phyloP scores from a whole-genome alignment of 2,113 vertebrate species.

The Apteryx owenii region DNA sequence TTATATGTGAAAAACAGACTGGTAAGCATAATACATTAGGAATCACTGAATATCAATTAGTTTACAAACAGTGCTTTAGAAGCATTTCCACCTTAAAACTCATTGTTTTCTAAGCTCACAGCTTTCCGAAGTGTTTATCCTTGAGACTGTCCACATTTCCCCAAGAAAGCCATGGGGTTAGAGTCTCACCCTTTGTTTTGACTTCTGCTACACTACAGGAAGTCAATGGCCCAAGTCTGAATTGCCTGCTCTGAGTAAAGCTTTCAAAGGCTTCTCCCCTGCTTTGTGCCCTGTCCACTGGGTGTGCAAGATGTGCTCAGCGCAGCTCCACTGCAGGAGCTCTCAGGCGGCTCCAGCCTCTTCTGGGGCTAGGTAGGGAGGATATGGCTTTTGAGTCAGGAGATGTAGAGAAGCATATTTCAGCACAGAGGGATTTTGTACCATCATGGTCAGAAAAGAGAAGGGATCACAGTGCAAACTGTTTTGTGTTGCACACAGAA shows the following conservation, averaged over 20 bases:
- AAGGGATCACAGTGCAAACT: not conserved
- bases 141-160: not conserved
- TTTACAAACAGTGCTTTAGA: not conserved
- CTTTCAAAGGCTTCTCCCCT: not conserved
- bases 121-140: not conserved
- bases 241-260: not conserved
- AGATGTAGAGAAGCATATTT: not conserved
- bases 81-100: not conserved
- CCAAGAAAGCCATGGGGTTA: not conserved
- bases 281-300: not conserved
- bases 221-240: not conserved
- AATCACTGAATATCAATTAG: not conserved
- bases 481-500: not conserved
- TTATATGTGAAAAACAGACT: not conserved
- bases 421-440: not conserved
- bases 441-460: not conserved
- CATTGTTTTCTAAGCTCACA: not conserved
- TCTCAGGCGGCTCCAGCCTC: not conserved
- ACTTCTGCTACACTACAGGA: not conserved
- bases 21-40: not conserved
- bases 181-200: not conserved
- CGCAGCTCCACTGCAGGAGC: not conserved
- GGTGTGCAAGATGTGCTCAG: rapidly evolving
- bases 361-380: not conserved
- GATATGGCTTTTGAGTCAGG: not conserved